Base-by-base conservation (phyloP, 1,140 invertebrate species). In the Brachionus plicatilis region DNA sequence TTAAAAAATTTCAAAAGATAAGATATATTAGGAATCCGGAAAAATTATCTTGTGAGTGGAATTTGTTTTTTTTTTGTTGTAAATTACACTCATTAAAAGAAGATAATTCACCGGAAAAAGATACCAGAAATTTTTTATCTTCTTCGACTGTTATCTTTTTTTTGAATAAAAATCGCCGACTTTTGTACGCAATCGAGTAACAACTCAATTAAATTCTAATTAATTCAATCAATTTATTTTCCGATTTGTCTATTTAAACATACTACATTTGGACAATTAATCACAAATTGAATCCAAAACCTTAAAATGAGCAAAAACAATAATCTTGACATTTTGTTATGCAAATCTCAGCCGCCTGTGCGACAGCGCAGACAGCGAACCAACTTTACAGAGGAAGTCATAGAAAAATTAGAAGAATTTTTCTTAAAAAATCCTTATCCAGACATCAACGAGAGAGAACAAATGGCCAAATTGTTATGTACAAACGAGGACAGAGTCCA, bases 361-460 rank as follows among this genome's bases (percentile, higher is more conserved):
- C 33, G 79, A 11, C 79, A 82, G n/a, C 43, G 83, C 17, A 53
- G 83, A 17, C 83, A 72, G 43, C n/a, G 83, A 56, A 84, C 83
- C n/a, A 84, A 75, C 20, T 84, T 84, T 37, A 17, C n/a, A 4
- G 45, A 76, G 24, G 68, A 84, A 14, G 41, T 33, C 3, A 53
- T 76, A 4, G 60, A 84, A 17, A 24, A 41, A 33, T 43, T 84
- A 3, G 70, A 84, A 4, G 43, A 60, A 17, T 27, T 65, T 11
- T 84, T 84, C 12, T 12, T 45, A 41, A 78, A 56, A 50, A 84
- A 84, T 56, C 68, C 66, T 1, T 84, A 84, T 84, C 83, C 83
- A 12, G 83, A 84, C 45, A 75, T 84, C 37, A 72, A 84, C n/a
- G 66, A 75, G 1, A 24, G 83, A 33, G 66, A 75, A 14, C 27